Conservation (phyloP, 1,140 invertebrate species). For the Drosophila nannoptera region DNA sequence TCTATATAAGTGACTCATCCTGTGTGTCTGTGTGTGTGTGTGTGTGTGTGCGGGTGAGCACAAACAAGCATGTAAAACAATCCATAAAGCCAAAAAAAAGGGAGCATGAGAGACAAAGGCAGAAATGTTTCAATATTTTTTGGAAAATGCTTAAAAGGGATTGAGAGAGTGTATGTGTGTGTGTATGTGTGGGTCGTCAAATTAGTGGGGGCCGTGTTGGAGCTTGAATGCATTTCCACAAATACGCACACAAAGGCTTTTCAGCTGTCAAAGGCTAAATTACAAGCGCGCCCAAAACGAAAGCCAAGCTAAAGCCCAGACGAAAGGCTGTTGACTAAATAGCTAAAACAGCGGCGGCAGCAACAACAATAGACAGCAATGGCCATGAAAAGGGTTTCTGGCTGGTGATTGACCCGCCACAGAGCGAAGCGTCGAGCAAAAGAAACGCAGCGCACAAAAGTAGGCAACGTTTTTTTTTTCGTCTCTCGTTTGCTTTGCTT, state of each 20-base stretch:
- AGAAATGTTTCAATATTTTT: conserved; percentile 54
- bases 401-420: conserved; percentile 61
- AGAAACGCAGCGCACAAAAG: conserved; percentile 44
- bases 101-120: conserved; percentile 24
- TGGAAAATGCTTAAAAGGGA: conserved; percentile 15
- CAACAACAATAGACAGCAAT: conserved; percentile 42
- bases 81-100: conserved; percentile 53
- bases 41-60: conserved; percentile 8
- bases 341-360: conserved; percentile 36
- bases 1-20: conserved; percentile 4
- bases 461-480: conserved; percentile 52
- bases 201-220: conserved; percentile 31
- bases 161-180: conserved; percentile 23
- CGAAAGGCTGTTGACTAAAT: conserved; percentile 16
- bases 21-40: neutral
- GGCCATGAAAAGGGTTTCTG: conserved; percentile 46
- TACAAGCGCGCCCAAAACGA: conserved; percentile 41
- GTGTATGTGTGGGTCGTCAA: conserved; percentile 34
- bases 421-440: conserved; percentile 1
- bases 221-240: conserved; percentile 28
- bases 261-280: conserved; percentile 67
- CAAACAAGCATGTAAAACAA: conserved; percentile 53
- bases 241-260: conserved; percentile 40
- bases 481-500: neutral
- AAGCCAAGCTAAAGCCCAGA: conserved; percentile 14